Conservation (phyloP, 92 coral and sea anemone genomes). For the Pocillopora meandrina region DNA sequence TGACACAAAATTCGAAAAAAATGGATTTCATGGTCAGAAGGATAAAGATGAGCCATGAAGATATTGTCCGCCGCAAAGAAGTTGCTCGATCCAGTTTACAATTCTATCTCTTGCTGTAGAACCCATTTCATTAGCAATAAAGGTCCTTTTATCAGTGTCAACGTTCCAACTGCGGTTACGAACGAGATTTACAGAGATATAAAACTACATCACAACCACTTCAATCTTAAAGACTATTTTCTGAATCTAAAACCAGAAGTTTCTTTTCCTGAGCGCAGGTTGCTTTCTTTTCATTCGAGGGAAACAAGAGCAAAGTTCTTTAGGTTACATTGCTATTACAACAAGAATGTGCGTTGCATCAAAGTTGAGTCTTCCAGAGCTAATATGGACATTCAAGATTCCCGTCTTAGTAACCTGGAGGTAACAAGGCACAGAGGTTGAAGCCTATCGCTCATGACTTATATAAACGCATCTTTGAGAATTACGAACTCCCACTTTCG, state of each 20-base stretch:
- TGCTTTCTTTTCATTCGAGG: not conserved
- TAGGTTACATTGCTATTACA: not conserved
- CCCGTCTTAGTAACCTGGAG: not conserved
- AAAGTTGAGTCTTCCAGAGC: not conserved
- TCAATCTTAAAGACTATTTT: not conserved
- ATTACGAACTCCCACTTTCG: not conserved
- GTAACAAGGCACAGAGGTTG: not conserved
- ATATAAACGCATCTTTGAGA: not conserved
- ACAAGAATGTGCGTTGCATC: not conserved
- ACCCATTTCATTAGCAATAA: not conserved
- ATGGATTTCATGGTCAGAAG: not conserved
- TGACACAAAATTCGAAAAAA: not conserved
- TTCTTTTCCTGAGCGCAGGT: not conserved
- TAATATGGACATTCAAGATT: not conserved
- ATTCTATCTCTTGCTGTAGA: not conserved
- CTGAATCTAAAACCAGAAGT: not conserved
- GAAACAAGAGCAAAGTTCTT: not conserved
- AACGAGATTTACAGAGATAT: conserved; percentile 9
- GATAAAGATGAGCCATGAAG: not conserved
- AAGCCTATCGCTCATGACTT: not conserved
- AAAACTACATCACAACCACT: not conserved
- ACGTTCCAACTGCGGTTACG: not conserved
- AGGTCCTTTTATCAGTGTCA: conserved; percentile 3
- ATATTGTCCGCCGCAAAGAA: not conserved
- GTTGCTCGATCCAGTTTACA: not conserved